phyloP scores from a whole-genome alignment of 2,888 invertebrate species.

The Plusia festucae region DNA sequence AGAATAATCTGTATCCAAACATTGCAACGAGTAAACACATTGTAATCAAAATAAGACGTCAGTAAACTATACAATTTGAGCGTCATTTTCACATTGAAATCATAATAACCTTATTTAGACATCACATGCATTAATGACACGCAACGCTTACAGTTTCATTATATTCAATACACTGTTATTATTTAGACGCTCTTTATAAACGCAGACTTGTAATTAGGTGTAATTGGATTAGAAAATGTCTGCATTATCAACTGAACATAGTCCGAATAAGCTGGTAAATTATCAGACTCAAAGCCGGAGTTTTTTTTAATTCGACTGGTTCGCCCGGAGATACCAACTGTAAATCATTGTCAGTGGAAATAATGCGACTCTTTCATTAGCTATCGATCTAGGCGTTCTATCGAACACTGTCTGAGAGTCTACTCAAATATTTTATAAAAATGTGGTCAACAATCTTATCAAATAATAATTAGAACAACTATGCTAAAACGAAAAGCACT shows the following conservation, averaged over 20 bases:
- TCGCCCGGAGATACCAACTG: too few species aligned
- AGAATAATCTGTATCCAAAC: conserved; percentile 12
- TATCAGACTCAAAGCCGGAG: too few species aligned
- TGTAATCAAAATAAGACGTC: conserved; percentile 35
- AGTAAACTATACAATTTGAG: conserved; percentile 45
- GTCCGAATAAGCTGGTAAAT: not conserved
- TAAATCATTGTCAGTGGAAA: too few species aligned
- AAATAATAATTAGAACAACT: too few species aligned
- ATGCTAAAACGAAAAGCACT: not conserved
- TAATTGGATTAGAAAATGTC: conserved; percentile 22
- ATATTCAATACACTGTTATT: conserved; percentile 36
- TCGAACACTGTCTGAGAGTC: too few species aligned
- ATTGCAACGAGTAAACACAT: conserved; percentile 26
- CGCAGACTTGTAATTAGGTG: conserved; percentile 17
- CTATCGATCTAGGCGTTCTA: too few species aligned
- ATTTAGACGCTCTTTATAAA: conserved; percentile 30
- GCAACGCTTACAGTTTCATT: conserved; percentile 41
- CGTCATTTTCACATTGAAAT: conserved; percentile 50
- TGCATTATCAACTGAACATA: not conserved
- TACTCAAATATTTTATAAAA: too few species aligned
- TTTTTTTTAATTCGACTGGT: too few species aligned
- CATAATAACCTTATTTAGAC: conserved; percentile 40
- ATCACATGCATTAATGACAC: conserved; percentile 35
- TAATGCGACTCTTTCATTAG: too few species aligned
- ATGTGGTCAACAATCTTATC: too few species aligned